Evolutionary conservation across 2,797 vertebrate species (phyloP).

Genomic region (Enteromius anoplus): DNA sequence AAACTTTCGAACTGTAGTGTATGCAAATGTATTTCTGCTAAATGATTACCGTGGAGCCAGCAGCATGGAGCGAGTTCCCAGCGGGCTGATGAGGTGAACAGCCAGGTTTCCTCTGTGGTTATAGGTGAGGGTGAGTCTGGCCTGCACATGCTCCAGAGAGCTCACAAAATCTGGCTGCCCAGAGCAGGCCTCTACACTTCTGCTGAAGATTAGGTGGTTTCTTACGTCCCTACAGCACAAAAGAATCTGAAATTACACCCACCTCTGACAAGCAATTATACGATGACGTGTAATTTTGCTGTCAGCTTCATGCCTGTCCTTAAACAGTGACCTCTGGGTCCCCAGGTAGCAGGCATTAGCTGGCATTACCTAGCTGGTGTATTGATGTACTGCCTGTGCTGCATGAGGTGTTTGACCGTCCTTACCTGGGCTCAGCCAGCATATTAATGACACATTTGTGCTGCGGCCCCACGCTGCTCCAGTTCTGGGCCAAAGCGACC

Average conservation of each 20-base stretch:
- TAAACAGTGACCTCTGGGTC: neutral
- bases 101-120: constrained; percentile 93
- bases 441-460: constrained; percentile 89
- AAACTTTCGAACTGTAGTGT: neutral
- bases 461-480: constrained; percentile 88
- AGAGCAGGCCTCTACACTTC: constrained; percentile 86
- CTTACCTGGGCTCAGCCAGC: constrained; percentile 87
- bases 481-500: constrained; percentile 91
- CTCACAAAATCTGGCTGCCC: constrained; percentile 85
- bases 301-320: neutral
- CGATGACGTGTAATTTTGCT: neutral
- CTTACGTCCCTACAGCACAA: constrained; percentile 84
- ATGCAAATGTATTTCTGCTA: constrained; percentile 6
- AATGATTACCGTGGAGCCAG: constrained; percentile 87
- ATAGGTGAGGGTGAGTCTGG: constrained; percentile 90
- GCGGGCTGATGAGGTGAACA: constrained; percentile 92
- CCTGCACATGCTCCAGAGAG: constrained; percentile 90
- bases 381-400: constrained; percentile 9
- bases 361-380: constrained; percentile 24
- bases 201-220: constrained; percentile 87
- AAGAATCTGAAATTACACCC: constrained; percentile 3
- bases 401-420: constrained; percentile 32
- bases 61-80: constrained; percentile 92
- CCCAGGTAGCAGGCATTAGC: neutral
- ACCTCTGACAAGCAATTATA: neutral